These are phyloP conservation scores for Parelbella ahira DNA, from an alignment of 2,888 invertebrate species.

Conservation along the genomic window DNA sequence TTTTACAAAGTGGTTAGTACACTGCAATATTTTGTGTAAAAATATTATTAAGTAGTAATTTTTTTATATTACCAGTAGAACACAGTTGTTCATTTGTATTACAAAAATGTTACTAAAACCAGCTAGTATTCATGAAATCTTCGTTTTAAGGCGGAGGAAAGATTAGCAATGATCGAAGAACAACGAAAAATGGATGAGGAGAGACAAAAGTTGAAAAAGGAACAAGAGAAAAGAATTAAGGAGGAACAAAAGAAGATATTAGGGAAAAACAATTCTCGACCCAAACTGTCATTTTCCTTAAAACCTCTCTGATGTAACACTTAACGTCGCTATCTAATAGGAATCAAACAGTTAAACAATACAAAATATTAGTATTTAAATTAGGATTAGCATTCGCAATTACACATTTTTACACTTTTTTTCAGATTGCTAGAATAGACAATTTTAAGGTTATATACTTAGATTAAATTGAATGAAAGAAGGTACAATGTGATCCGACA, in stretches of 20 bases:
- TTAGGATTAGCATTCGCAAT: conserved; percentile 16
- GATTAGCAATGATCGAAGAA: conserved; percentile 97
- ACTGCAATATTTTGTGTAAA: no score
- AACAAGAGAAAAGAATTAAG: conserved; percentile 94
- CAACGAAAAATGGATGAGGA: conserved; percentile 98
- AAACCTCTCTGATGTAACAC: conserved; percentile 82
- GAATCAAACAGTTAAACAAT: conserved; percentile 21
- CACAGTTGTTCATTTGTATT: no score
- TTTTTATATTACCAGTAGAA: no score
- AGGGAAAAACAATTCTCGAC: conserved; percentile 98
- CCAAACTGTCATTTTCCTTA: conserved; percentile 94
- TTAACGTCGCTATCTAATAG: conserved; percentile 38
- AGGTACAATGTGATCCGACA: no score
- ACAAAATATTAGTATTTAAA: conserved; percentile 13
- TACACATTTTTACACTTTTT: conserved; percentile 18
- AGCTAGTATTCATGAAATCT: no score
- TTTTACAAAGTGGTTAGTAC: no score
- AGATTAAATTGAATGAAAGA: no score
- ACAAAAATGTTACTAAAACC: no score
- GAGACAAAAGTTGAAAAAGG: conserved; percentile 94
- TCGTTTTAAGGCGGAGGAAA: conserved; percentile 95
- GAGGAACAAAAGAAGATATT: conserved; percentile 98
- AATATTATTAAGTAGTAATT: no score
- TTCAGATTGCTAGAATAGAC: conserved; percentile 25
- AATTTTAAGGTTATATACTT: no score